Conservation (phyloP, 2,888 invertebrate species). For the Limulus polyphemus region DNA sequence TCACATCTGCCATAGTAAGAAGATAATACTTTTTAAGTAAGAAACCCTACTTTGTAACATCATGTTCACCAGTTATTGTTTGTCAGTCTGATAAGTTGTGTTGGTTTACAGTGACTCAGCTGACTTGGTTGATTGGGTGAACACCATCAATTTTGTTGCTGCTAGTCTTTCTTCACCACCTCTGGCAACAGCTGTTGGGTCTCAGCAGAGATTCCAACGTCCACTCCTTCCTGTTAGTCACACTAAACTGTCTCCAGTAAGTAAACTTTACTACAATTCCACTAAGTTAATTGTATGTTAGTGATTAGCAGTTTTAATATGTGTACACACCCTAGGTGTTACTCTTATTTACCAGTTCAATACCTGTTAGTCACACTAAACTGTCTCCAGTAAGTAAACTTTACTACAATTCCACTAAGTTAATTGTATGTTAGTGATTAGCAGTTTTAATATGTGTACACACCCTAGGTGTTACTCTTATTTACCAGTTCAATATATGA, state of each 20-base stretch:
- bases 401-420: too few relatives aligned
- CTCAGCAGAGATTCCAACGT: constrained; percentile 87
- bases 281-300: too few relatives aligned
- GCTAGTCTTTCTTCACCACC: constrained; percentile 93
- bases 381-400: constrained; percentile 56
- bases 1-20: too few relatives aligned
- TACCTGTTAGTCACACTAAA: constrained; percentile 87
- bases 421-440: too few relatives aligned
- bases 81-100: background rate
- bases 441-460: too few relatives aligned
- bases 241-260: constrained; percentile 74
- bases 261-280: constrained; percentile 25
- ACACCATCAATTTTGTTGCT: constrained; percentile 93
- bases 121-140: constrained; percentile 94
- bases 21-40: background rate
- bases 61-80: background rate
- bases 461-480: too few relatives aligned
- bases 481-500: too few relatives aligned
- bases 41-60: too few relatives aligned
- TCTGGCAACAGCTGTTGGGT: constrained; percentile 83
- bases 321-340: too few relatives aligned
- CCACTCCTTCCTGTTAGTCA: constrained; percentile 88
- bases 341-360: too few relatives aligned
- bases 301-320: too few relatives aligned
- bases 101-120: constrained; percentile 37